A percentile compares a stretch with the other conserved stretches of the same genome.
Evolutionary conservation across 1,140 invertebrate species (phyloP).

Genomic region (Glomeris maerens): DNA sequence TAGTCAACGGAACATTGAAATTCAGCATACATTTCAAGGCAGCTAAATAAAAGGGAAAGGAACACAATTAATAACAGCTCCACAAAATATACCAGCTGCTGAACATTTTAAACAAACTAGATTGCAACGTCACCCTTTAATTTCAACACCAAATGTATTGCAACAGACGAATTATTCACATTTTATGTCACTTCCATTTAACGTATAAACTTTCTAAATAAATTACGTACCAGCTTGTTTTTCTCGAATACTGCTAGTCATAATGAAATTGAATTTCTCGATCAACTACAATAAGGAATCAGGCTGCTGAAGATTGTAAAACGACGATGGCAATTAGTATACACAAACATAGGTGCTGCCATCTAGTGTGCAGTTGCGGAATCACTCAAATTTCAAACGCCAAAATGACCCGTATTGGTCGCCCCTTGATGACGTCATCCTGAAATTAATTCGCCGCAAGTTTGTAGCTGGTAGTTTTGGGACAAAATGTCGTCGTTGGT

Average conservation of each 20-base stretch:
- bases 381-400: not conserved
- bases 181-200: slow-evolving; percentile 5
- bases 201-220: too few species aligned
- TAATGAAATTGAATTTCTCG: slow-evolving; percentile 5
- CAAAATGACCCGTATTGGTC: not conserved
- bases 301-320: slow-evolving; percentile 7
- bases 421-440: not conserved
- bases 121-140: not conserved
- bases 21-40: slow-evolving; percentile 88
- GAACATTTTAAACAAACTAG: not conserved
- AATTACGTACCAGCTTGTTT: slow-evolving; percentile 15
- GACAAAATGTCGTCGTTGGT: slow-evolving; percentile 17
- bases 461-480: not conserved
- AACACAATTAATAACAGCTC: slow-evolving; percentile 1
- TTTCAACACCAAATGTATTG: not conserved
- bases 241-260: slow-evolving; percentile 9
- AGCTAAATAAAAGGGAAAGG: slow-evolving; percentile 37
- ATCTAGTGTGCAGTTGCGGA: not conserved
- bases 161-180: not conserved
- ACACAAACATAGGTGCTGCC: too few species aligned
- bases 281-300: slow-evolving; percentile 5
- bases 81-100: not conserved
- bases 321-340: too few species aligned
- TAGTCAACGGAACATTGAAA: slow-evolving; percentile 64
- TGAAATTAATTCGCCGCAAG: not conserved